A percentile compares a stretch with the other conserved stretches of the same genome.
phyloP scores from a whole-genome alignment of 2,888 invertebrate genomes.

The Platerodrilus igneus region DNA sequence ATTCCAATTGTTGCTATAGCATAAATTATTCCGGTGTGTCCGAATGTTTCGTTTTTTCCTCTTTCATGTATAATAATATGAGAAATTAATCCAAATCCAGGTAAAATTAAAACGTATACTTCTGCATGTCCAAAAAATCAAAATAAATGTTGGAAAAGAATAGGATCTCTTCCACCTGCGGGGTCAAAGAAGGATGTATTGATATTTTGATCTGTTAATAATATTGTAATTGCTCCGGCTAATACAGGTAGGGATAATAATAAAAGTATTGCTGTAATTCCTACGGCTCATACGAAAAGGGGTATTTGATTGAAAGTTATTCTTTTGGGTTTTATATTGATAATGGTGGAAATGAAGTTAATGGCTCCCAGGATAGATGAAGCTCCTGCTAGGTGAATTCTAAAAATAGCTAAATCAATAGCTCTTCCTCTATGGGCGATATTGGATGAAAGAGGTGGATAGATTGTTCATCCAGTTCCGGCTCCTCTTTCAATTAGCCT shows the following conservation, averaged over 20 bases:
- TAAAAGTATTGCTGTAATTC: constrained; percentile 61
- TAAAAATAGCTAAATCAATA: constrained; percentile 74
- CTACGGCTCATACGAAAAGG: constrained; percentile 70
- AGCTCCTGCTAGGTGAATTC: constrained; percentile 68
- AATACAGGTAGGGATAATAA: constrained; percentile 68
- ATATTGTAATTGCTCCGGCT: constrained; percentile 76
- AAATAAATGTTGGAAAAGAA: constrained; percentile 78
- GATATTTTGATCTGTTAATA: constrained; percentile 73
- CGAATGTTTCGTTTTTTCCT: constrained; percentile 71
- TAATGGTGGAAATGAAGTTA: constrained; percentile 74
- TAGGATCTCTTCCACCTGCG: constrained; percentile 73
- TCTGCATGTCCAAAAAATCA: constrained; percentile 87
- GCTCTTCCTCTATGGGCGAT: constrained; percentile 63
- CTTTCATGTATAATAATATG: constrained; percentile 72
- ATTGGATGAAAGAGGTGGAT: constrained; percentile 63
- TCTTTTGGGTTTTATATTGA: constrained; percentile 62
- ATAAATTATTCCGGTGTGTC: constrained; percentile 71
- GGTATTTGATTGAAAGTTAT: constrained; percentile 62
- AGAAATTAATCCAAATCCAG: constrained; percentile 77
- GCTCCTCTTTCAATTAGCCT: constrained; percentile 64
- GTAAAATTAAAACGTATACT: constrained; percentile 82
- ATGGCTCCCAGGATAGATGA: constrained; percentile 71
- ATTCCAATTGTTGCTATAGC: constrained; percentile 79
- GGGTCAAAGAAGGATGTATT: constrained; percentile 81
- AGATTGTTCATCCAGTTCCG: constrained; percentile 76